Evolutionary conservation across 2,888 invertebrate species (phyloP).

Genomic region (Apomyelois bistriatella): DNA sequence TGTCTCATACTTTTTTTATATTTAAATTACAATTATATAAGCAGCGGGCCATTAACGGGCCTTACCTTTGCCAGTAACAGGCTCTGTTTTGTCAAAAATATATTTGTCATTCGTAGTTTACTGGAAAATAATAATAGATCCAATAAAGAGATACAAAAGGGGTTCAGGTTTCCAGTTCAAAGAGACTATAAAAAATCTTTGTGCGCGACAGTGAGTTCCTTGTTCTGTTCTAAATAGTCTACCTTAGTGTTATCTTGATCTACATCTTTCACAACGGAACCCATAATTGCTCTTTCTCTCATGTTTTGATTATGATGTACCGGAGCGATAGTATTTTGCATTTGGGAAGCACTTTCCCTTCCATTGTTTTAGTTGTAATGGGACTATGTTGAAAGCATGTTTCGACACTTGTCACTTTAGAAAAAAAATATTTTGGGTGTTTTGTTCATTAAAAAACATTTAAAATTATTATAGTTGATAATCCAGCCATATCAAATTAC

Average conservation of each 20-base stretch:
- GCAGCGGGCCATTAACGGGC: too few species aligned
- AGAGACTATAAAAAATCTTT: constrained; percentile 49
- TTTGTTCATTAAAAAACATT: background rate
- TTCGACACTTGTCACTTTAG: background rate
- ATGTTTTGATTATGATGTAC: constrained; percentile 34
- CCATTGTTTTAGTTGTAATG: constrained; percentile 18
- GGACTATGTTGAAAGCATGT: background rate
- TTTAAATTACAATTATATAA: too few species aligned
- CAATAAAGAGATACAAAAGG: background rate
- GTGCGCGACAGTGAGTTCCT: constrained; percentile 27
- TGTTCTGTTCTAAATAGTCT: constrained; percentile 32
- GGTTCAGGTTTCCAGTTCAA: constrained; percentile 50
- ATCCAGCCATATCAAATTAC: too few species aligned
- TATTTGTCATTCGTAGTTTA: too few species aligned
- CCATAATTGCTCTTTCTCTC: constrained; percentile 23
- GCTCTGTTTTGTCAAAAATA: too few species aligned
- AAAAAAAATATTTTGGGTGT: background rate
- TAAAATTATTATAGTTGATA: too few species aligned
- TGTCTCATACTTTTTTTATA: too few species aligned
- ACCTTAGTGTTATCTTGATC: constrained; percentile 25
- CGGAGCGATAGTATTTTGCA: constrained; percentile 24
- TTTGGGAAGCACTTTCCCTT: constrained; percentile 16
- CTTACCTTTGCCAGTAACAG: too few species aligned
- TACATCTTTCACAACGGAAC: constrained; percentile 24
- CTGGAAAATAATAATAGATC: too few species aligned